Percentiles rank a stretch among this genome's conserved stretches.
Evolutionary conservation across 2,888 invertebrate species (phyloP).

Genomic region (Teinopalpus imperialis): DNA sequence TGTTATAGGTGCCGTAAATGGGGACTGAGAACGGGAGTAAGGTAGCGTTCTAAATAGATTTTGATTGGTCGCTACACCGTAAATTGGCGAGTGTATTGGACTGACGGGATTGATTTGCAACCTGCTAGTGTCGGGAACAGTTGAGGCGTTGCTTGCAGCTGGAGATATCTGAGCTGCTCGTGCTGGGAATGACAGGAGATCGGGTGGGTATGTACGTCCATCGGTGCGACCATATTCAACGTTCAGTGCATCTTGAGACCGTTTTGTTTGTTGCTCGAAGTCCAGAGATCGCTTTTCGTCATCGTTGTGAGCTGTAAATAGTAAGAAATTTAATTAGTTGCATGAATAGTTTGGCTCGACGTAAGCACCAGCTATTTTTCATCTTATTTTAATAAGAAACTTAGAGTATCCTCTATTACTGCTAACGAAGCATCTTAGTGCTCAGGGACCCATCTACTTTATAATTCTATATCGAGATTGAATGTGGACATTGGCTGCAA

Average conservation of each 20-base stretch:
- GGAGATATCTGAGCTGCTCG: slow-evolving; percentile 87
- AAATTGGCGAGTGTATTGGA: slow-evolving; percentile 85
- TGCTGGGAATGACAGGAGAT: slow-evolving; percentile 89
- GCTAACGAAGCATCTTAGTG: no score
- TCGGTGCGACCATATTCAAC: slow-evolving; percentile 79
- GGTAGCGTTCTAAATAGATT: slow-evolving; percentile 90
- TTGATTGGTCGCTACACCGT: slow-evolving; percentile 83
- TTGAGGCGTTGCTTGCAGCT: slow-evolving; percentile 91
- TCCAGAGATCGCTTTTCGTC: slow-evolving; percentile 87
- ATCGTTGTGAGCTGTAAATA: slow-evolving; percentile 82
- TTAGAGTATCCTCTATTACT: no score
- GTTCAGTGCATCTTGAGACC: slow-evolving; percentile 79
- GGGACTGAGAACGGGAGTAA: slow-evolving; percentile 89
- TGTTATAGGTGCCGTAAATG: slow-evolving; percentile 84
- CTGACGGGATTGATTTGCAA: slow-evolving; percentile 84
- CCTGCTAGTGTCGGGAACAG: slow-evolving; percentile 87
- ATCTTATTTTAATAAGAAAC: no score
- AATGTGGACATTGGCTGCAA: no score
- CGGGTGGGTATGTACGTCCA: slow-evolving; percentile 88
- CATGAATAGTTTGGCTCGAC: no score
- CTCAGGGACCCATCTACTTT: no score
- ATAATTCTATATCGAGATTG: no score
- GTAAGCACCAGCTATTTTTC: no score
- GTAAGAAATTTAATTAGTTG: no score
- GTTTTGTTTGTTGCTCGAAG: slow-evolving; percentile 82